Base-by-base conservation (phyloP, 2,113 vertebrate species). In the Sprattus sprattus region DNA sequence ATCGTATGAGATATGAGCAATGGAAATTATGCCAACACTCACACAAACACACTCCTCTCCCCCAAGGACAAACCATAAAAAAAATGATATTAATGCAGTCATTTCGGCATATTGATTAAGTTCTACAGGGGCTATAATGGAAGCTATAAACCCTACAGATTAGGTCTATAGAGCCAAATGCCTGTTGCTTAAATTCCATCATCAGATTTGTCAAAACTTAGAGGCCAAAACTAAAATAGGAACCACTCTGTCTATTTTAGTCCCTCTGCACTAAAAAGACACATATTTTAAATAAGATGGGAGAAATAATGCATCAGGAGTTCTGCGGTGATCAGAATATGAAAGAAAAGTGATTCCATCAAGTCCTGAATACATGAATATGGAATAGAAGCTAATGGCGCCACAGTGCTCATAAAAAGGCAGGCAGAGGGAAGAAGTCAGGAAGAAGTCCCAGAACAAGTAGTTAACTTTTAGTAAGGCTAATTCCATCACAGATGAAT, bases 341-440 rank as follows among this genome's bases (percentile, higher is more conserved):
- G 71, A 78, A 78, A 78, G 28, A 78, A 28, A 32, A 78, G 28
- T 15, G 71, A 78, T 78, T 78, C 71, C 71, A 78, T 32, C 71
- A 78, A 39, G 71, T 78, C 71, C 28, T 78, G 71, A 78, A 78
- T 78, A 39, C 25, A 78, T 78, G 71, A 78, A 78, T 78, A 78
- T 78, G 71, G 71, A 78, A 32, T 44, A 78, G 28, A 78, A 78
- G 11, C 67, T 78, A 78, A 78, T 78, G 71, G 71, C 71, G 39
- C 28, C 71, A 78, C 32, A 39, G 25, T 4, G 32, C 25, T 78
- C 71, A 78, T 78, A 78, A 32, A 78, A 78, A 39, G 28, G 28
- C 71, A 78, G 3, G 28, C 71, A 32, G 32, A 71, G 28, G 64
- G 64, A 71, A 15, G 64, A 71, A 15, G 28, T 8, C n/a, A 32